Evolutionary conservation across 1,140 invertebrate species (phyloP), one percentile per base, ranked within the genome.

Genomic region (Melipona quadrifasciata): DNA sequence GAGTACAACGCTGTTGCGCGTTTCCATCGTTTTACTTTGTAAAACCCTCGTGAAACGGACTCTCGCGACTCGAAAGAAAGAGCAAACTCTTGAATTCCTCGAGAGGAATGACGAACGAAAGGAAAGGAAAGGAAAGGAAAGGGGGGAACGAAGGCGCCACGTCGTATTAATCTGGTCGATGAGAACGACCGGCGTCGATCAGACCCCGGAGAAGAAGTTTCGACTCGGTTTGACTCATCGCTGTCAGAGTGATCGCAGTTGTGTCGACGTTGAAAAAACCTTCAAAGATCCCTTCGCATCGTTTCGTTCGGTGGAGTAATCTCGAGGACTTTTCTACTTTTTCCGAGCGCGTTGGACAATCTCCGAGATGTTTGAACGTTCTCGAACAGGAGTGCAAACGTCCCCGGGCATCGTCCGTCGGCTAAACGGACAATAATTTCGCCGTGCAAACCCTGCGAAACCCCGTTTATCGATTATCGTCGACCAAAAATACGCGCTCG

Each of bases 401-500:
- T 65, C 31, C 8, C n/a, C 47, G 17, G 2, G 34, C 16, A 17
- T 51, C 1, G 27, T 11, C 8, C 2, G 8, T 16, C 58, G 16
- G 51, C 1, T 67, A 24, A 3, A 55, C n/a, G 31, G 86, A 80
- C 86, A 85, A 87, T 78, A 87, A 53, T 61, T 80, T 77, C 53
- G 34, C 76, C 19, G 77, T 47, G 39, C 64, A 17, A 31, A 47
- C 61, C 61, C 57, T 17, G 67, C 55, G 39, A 79, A 47, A n/a
- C n/a, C n/a, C 61, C 82, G 86, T 76, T 80, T 89, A 89, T 89
- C 87, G 87, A 89, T 89, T 88, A 86, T 88, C 61, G 71, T 76
- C 70, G 80, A 76, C 84, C 76, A 86, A 86, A 87, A 89, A 89
- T 83, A 86, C 86, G 82, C 87, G 70, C n/a, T 51, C 86, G 65